phyloP scores from a whole-genome alignment of 2,113 vertebrate genomes.

The Ranitomeya imitator region DNA sequence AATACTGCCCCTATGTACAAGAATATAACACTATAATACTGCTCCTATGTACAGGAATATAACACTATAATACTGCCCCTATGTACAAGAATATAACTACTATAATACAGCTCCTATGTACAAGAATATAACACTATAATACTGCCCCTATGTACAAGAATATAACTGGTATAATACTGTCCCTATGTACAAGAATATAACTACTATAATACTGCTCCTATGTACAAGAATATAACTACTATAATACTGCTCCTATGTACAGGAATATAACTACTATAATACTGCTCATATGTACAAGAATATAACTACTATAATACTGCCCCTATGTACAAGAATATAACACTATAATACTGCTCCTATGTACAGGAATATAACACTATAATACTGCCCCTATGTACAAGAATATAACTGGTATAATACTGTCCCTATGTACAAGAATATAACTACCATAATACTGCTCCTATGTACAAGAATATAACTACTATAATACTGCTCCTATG shows the following conservation, averaged over 20 bases:
- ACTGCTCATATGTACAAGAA: not conserved
- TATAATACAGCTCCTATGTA: not conserved
- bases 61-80: not conserved
- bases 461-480: too few species aligned
- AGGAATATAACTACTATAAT: slow-evolving; percentile 20
- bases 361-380: not conserved
- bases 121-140: not conserved
- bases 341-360: not conserved
- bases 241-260: slow-evolving; percentile 13
- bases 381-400: too few species aligned
- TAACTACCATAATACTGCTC: too few species aligned
- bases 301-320: slow-evolving; percentile 17
- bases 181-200: not conserved
- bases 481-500: too few species aligned
- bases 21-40: slow-evolving; percentile 15
- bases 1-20: slow-evolving; percentile 1
- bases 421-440: too few species aligned
- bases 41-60: not conserved
- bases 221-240: slow-evolving; percentile 15
- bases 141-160: not conserved
- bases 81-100: slow-evolving; percentile 1
- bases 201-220: slow-evolving; percentile 4
- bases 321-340: not conserved
- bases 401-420: too few species aligned
- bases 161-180: slow-evolving; percentile 2